Percentiles rank a stretch among this genome's conserved stretches.
phyloP scores from a whole-genome alignment of 2,797 vertebrate genomes.

The Enoplosus armatus region DNA sequence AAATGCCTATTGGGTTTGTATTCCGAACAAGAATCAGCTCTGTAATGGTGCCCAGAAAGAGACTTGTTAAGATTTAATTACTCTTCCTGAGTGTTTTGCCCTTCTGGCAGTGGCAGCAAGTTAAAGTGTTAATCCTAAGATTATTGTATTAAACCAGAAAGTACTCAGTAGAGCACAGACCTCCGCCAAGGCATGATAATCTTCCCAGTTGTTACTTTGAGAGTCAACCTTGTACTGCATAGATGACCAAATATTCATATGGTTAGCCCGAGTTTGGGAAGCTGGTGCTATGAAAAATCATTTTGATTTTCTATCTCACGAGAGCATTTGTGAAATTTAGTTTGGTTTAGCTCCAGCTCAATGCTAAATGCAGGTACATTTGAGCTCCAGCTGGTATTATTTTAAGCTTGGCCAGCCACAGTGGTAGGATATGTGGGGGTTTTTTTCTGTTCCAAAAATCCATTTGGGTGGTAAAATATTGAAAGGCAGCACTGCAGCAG shows the following conservation, averaged over 20 bases:
- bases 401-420: not conserved
- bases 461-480: not conserved
- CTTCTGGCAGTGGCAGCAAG: conserved; percentile 1
- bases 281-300: rapidly evolving
- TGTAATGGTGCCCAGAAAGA: conserved; percentile 1
- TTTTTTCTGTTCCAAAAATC: not conserved
- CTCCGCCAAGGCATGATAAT: not conserved
- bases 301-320: not conserved
- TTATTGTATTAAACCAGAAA: conserved; percentile 39
- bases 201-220: not conserved
- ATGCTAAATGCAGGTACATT: not conserved
- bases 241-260: not conserved
- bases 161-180: not conserved
- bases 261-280: not conserved
- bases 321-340: not conserved
- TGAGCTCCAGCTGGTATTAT: not conserved
- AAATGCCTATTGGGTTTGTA: not conserved
- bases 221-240: not conserved
- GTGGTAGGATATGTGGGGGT: not conserved
- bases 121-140: conserved; percentile 32
- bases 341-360: not conserved
- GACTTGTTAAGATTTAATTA: not conserved
- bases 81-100: conserved; percentile 2
- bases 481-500: not conserved
- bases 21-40: not conserved